phyloP scores from a whole-genome alignment of 1,140 invertebrate species.

The Propsilocerus akamusi region DNA sequence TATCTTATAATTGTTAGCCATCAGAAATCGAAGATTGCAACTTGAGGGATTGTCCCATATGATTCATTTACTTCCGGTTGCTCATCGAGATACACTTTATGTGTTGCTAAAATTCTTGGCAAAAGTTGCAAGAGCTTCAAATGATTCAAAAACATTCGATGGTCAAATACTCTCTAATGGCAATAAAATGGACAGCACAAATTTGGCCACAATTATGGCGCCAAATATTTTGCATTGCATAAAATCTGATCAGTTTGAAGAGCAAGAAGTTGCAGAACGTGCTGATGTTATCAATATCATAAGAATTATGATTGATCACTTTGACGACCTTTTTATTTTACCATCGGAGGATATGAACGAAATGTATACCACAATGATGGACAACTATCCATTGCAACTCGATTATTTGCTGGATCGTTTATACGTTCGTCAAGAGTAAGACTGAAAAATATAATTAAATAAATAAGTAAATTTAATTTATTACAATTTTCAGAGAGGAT shows the following conservation, averaged over 20 bases:
- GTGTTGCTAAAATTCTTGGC: conserved; percentile 63
- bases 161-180: conserved; percentile 26
- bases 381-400: conserved; percentile 57
- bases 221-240: conserved; percentile 78
- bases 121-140: conserved; percentile 39
- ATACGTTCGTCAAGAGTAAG: conserved; percentile 7
- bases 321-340: conserved; percentile 53
- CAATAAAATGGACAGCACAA: conserved; percentile 86
- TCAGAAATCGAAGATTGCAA: conserved; percentile 60
- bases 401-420: conserved; percentile 40
- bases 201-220: conserved; percentile 82
- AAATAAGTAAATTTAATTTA: not conserved
- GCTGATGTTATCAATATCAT: conserved; percentile 80
- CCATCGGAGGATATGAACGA: conserved; percentile 65
- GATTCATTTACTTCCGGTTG: conserved; percentile 62
- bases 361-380: conserved; percentile 67
- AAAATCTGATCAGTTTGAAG: conserved; percentile 35
- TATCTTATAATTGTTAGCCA: conserved; percentile 34
- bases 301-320: conserved; percentile 61
- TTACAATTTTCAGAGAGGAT: not conserved
- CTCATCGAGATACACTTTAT: conserved; percentile 76
- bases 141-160: conserved; percentile 15
- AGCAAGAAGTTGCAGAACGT: conserved; percentile 40
- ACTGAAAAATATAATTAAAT: not conserved
- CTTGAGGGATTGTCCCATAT: conserved; percentile 67